A percentile compares a stretch with the other conserved stretches of the same genome.
Evolutionary conservation across 2,797 vertebrate species (phyloP).

Genomic region (Vultur gryphus): DNA sequence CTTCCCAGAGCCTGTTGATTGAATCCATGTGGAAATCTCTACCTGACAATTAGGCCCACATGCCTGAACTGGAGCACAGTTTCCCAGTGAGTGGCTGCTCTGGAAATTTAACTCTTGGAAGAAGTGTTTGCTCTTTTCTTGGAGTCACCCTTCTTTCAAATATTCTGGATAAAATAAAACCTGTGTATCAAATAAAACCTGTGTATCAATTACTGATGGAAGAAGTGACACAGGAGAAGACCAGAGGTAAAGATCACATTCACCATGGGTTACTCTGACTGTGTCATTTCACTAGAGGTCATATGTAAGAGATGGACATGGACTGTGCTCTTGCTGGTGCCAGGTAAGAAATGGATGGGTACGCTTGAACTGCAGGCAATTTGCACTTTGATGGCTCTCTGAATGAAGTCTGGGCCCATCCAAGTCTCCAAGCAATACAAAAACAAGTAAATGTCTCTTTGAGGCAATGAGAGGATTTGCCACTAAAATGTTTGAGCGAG

Average conservation of each 20-base stretch:
- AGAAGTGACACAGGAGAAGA: background rate
- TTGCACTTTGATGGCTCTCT: background rate
- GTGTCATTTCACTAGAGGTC: background rate
- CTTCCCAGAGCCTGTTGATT: background rate
- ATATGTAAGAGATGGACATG: background rate
- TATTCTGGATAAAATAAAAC: background rate
- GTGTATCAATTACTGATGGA: background rate
- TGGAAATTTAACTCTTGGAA: background rate
- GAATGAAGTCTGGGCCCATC: background rate
- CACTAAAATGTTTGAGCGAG: background rate
- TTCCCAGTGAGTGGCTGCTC: background rate
- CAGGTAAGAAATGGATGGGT: background rate
- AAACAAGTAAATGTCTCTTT: background rate
- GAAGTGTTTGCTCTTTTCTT: background rate
- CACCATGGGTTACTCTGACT: background rate
- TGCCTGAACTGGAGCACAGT: background rate
- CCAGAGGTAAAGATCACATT: background rate
- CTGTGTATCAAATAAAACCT: too few species aligned
- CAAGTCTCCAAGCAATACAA: background rate
- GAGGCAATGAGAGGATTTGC: background rate
- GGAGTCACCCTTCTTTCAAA: background rate
- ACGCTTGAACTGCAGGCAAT: background rate
- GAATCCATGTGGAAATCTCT: background rate
- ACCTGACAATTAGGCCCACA: background rate
- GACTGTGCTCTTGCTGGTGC: background rate